Evolutionary conservation across 1,140 invertebrate genomes (phyloP).

Genomic region (Caenorhabditis latens): DNA sequence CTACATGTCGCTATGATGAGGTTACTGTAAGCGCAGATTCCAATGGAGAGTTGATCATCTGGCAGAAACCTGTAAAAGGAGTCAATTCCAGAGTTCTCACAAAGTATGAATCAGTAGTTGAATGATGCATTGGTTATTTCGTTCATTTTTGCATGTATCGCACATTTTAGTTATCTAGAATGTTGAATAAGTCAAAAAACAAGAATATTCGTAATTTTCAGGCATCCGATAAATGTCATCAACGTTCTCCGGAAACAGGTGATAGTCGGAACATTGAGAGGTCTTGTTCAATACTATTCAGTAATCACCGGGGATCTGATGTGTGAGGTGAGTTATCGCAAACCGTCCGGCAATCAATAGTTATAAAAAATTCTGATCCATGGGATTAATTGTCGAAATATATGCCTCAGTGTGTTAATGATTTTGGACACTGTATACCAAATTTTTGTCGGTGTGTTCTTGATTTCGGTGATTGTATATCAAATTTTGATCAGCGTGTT

Average conservation of each 20-base stretch:
- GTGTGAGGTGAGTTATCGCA: conserved; percentile 13
- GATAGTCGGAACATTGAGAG: conserved; percentile 50
- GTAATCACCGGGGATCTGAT: conserved; percentile 41
- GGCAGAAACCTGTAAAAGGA: conserved; percentile 60
- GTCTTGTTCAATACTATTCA: conserved; percentile 58
- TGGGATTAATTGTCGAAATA: no score
- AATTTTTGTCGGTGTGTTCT: no score
- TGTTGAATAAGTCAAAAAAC: no score
- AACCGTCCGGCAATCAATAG: no score
- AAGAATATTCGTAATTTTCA: background rate
- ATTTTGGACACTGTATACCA: no score
- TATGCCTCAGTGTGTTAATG: no score
- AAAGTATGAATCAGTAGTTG: conserved; percentile 19
- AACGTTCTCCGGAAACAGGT: conserved; percentile 62
- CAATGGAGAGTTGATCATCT: conserved; percentile 51
- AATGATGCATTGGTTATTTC: no score
- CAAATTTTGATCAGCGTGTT: no score
- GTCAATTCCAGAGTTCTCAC: conserved; percentile 38
- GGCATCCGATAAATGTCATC: conserved; percentile 60
- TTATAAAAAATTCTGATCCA: no score
- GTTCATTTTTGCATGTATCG: no score
- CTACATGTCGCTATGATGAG: conserved; percentile 63
- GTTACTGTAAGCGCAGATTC: conserved; percentile 50
- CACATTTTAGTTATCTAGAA: no score
- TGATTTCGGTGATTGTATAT: no score